Conservation (phyloP, 2,888 invertebrate species). For the Orthosia cruda region DNA sequence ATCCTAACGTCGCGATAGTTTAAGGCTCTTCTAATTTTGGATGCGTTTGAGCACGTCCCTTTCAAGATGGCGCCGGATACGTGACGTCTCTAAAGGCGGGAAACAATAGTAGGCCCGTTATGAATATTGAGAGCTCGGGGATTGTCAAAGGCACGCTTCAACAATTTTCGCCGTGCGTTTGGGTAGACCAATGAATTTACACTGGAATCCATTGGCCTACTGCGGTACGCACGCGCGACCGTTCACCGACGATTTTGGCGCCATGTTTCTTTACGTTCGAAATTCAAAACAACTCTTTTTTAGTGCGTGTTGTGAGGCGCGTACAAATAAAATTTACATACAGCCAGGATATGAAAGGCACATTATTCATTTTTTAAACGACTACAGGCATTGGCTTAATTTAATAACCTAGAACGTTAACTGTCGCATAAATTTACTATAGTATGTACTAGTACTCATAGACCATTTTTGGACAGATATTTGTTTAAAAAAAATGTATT, state of each 20-base stretch:
- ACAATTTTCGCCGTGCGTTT: constrained; percentile 82
- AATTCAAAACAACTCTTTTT: constrained; percentile 76
- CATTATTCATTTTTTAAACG: constrained; percentile 31
- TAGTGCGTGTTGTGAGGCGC: constrained; percentile 58
- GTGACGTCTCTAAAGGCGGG: constrained; percentile 87
- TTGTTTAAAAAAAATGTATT: accelerated
- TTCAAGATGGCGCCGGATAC: constrained; percentile 88
- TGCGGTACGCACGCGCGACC: constrained; percentile 75
- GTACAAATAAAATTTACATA: constrained; percentile 53
- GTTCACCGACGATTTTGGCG: constrained; percentile 71
- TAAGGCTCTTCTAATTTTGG: constrained; percentile 80
- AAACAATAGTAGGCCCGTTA: constrained; percentile 89
- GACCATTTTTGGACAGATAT: not conserved
- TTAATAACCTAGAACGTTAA: not conserved
- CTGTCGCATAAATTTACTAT: not conserved
- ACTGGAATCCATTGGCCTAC: constrained; percentile 80
- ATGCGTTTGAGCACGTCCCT: constrained; percentile 85
- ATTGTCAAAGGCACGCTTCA: constrained; percentile 81
- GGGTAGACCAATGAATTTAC: constrained; percentile 75
- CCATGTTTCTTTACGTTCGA: constrained; percentile 77
- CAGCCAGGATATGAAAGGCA: constrained; percentile 49
- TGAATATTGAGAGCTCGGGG: constrained; percentile 88
- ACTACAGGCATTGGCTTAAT: constrained; percentile 1
- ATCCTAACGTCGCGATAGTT: constrained; percentile 68
- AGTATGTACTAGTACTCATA: too few species aligned